phyloP scores from a whole-genome alignment of 2,113 vertebrate species.

The Ptyas mucosa region DNA sequence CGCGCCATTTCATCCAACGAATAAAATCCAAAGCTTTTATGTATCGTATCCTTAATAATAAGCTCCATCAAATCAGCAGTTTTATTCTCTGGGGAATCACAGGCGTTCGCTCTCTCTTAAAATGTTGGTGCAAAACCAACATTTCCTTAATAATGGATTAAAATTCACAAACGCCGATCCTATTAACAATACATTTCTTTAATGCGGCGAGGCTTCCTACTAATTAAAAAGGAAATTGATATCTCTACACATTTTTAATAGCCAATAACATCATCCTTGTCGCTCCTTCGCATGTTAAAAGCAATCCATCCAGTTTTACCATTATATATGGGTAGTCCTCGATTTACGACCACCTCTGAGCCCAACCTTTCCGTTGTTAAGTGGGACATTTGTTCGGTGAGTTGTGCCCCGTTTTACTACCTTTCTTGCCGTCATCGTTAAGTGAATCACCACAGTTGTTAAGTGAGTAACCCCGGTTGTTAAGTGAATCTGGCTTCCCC shows the following conservation, averaged over 20 bases:
- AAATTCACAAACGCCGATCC: background rate
- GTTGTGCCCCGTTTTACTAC: no score
- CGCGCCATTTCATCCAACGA: accelerated
- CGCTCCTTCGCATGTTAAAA: background rate
- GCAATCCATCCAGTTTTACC: background rate
- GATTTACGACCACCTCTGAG: no score
- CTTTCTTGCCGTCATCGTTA: no score
- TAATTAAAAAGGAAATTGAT: background rate
- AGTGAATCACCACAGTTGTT: no score
- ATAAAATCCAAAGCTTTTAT: background rate
- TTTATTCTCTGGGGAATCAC: background rate
- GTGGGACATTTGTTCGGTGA: no score
- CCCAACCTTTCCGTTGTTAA: no score
- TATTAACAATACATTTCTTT: background rate
- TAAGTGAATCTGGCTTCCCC: no score
- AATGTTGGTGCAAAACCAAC: background rate
- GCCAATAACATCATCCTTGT: background rate
- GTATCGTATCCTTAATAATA: background rate
- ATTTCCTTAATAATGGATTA: background rate
- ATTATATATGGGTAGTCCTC: background rate
- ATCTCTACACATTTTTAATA: background rate
- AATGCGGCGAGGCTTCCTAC: background rate
- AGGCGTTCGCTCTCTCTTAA: background rate
- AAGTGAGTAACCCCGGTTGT: no score
- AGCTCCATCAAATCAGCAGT: background rate